Conservation (phyloP, 1,140 invertebrate genomes). For the Heliconius melpomene region DNA sequence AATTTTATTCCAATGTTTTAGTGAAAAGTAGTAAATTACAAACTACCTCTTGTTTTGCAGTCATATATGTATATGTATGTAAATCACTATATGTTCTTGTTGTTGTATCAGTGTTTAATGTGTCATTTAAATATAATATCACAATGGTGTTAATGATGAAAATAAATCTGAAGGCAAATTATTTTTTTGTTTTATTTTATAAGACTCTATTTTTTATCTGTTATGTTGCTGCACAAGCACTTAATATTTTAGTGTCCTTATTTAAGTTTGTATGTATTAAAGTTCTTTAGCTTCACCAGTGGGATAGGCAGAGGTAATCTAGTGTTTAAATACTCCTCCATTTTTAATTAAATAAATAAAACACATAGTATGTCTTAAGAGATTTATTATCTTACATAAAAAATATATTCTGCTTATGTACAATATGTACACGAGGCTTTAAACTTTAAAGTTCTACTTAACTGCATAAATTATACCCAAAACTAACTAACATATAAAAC, state of each 20-base stretch:
- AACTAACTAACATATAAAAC: constrained; percentile 19
- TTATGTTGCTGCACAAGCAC: not conserved
- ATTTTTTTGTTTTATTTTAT: not conserved
- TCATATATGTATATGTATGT: constrained; percentile 5
- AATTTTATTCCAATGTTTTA: not conserved
- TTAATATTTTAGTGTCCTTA: too few species aligned
- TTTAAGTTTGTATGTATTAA: too few species aligned
- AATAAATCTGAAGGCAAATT: not conserved
- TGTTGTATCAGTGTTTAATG: constrained; percentile 15
- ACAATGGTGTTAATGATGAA: constrained; percentile 12
- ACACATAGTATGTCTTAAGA: not conserved
- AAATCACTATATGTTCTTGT: not conserved
- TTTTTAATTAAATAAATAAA: not conserved
- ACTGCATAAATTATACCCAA: constrained; percentile 30
- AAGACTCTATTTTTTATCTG: not conserved
- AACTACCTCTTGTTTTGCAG: constrained; percentile 8
- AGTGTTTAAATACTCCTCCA: too few species aligned
- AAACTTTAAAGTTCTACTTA: not conserved
- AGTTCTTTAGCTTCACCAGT: too few species aligned
- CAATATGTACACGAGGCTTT: constrained; percentile 35
- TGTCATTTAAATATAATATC: constrained; percentile 4
- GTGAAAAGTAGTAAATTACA: not conserved
- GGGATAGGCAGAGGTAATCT: too few species aligned
- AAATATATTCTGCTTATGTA: constrained; percentile 33
- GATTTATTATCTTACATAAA: constrained; percentile 33